phyloP scores from a whole-genome alignment of 2,888 invertebrate genomes.

The Pristionchus arcanus region DNA sequence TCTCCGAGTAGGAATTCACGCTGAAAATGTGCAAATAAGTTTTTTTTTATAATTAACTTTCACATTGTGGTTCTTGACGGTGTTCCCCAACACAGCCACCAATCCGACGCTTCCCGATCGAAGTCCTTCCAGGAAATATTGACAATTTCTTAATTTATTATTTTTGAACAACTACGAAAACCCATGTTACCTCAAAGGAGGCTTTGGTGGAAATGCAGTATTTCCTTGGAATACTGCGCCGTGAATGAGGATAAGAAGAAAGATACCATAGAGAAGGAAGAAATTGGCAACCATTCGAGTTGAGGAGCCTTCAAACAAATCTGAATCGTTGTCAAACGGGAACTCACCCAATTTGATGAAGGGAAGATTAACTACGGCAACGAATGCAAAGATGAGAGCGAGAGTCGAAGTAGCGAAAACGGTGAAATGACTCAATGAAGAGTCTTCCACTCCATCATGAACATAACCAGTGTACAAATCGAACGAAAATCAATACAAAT shows the following conservation, averaged over 20 bases:
- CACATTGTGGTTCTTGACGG: not conserved
- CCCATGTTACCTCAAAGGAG: not conserved
- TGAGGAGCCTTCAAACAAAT: not conserved
- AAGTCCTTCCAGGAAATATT: not conserved
- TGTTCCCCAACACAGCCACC: not conserved
- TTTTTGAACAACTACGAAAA: not conserved
- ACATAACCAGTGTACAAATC: not conserved
- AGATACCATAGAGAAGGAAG: not conserved
- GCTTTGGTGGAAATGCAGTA: not conserved
- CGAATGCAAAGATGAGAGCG: not conserved
- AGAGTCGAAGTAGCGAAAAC: not conserved
- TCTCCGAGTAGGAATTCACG: not conserved
- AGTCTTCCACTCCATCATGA: not conserved
- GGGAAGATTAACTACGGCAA: not conserved
- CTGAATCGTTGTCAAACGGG: not conserved
- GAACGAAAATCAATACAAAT: not conserved
- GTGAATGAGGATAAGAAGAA: not conserved
- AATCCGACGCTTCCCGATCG: not conserved
- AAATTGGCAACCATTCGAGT: not conserved
- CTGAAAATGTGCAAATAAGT: not conserved
- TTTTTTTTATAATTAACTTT: not conserved
- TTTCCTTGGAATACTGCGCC: not conserved
- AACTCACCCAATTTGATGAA: not conserved
- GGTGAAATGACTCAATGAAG: not conserved
- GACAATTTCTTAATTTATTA: not conserved